Percentiles rank a stretch among this genome's conserved stretches.
Evolutionary conservation across 1,140 invertebrate genomes (phyloP).

Genomic region (Drosophila funebris): DNA sequence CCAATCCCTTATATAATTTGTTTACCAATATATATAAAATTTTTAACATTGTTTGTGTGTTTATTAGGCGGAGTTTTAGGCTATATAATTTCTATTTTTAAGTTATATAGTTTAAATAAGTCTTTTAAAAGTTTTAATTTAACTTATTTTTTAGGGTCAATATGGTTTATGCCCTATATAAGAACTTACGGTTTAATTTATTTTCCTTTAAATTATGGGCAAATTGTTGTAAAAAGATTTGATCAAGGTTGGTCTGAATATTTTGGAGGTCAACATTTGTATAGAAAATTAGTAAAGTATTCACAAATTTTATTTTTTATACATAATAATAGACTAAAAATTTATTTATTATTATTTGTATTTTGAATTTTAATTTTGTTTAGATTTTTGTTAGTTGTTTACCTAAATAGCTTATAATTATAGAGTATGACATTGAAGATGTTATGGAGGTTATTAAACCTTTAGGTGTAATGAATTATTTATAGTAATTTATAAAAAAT

Average conservation of each 20-base stretch:
- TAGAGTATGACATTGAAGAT: conserved; percentile 87
- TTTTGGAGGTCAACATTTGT: conserved; percentile 83
- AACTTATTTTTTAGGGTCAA: conserved; percentile 74
- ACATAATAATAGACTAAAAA: conserved; percentile 84
- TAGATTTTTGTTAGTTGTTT: conserved; percentile 81
- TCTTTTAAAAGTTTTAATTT: conserved; percentile 80
- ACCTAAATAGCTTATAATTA: conserved; percentile 86
- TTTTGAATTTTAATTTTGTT: conserved; percentile 82
- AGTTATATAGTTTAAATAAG: conserved; percentile 78
- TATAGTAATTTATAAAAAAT: conserved; percentile 84
- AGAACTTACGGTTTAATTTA: conserved; percentile 69
- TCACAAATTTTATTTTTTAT: conserved; percentile 52
- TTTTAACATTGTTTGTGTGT: conserved; percentile 83
- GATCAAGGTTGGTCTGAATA: conserved; percentile 85
- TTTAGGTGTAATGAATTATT: conserved; percentile 67
- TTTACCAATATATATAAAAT: conserved; percentile 84
- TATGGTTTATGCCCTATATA: conserved; percentile 84
- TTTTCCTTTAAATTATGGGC: conserved; percentile 47
- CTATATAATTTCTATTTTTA: conserved; percentile 82
- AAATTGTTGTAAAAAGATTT: conserved; percentile 75
- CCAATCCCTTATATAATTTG: conserved; percentile 84
- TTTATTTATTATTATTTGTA: conserved; percentile 84
- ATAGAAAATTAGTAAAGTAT: conserved; percentile 57
- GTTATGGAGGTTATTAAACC: conserved; percentile 84
- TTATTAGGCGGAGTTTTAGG: conserved; percentile 78